Evolutionary conservation across 2,113 vertebrate genomes (phyloP), one percentile per base, ranked within the genome.

Genomic region (Mesembrinibis cayennensis): DNA sequence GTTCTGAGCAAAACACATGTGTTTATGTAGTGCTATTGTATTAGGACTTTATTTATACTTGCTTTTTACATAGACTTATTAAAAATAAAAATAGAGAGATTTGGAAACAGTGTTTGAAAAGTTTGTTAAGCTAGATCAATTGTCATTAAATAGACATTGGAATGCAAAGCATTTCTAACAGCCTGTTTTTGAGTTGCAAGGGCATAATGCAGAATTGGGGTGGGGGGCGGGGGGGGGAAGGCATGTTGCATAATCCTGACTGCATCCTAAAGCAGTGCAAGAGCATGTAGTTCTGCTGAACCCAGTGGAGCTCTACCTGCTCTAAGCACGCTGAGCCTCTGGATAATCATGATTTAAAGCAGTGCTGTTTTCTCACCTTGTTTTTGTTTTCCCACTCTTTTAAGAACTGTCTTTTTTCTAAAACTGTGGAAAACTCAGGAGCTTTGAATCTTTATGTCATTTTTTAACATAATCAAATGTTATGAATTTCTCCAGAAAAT

Each of bases 61-160:
- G 71, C 53, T 95, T 96, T 95, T 85, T 79, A 76, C 52, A 90
- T 67, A 78, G 61, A 34, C 69, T 82, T 87, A 97, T 88, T 89
- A 96, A 81, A 93, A 95, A 96, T 86, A 95, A 96, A 96, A 93
- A 96, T 94, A 95, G 87, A 92, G 42, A 88, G 34, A 84, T 90
- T 71, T 7, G 7, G 91, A 88, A 96, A 85, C 87, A 94, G 38
- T 92, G 40, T 85, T 95, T 96, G 84, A 63, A 90, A 92, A 93
- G 79, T 94, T 91, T 90, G 56, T 95, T 94, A 78, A 92, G 97
- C 86, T 76, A 91, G 59, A 87, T 38, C 76, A 79, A 70, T 21
- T 83, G 29, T 76, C 40, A 85, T 79, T 94, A 84, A 95, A 93
- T 52, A 82, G 65, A 38, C 29, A 30, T 25, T 87, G 77, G 65